Evolutionary conservation across 2,113 vertebrate genomes (phyloP).

Genomic region (Variabilichromis moorii): DNA sequence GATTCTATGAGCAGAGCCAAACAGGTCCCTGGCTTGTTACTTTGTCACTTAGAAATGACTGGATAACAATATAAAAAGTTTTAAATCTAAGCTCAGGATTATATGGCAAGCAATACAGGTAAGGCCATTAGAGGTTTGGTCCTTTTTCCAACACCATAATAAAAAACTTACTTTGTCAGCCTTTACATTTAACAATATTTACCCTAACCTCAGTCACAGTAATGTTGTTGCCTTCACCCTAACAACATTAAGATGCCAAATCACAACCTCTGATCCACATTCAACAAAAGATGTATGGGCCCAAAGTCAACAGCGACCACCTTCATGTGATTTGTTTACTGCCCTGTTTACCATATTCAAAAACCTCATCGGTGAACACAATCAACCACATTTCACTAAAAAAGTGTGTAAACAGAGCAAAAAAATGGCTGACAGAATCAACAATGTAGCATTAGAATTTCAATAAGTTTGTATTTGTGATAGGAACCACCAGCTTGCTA

Average conservation of each 20-base stretch:
- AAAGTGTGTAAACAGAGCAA: neutral
- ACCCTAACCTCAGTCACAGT: neutral
- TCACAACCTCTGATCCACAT: neutral
- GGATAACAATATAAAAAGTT: neutral
- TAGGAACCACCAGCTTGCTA: neutral
- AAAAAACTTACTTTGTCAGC: neutral
- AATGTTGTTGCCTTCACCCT: neutral
- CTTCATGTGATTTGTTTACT: neutral
- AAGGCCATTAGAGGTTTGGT: neutral
- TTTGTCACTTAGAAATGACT: neutral
- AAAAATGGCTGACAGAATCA: neutral
- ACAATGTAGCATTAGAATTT: neutral
- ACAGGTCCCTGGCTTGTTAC: neutral
- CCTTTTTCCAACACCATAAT: neutral
- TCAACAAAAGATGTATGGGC: neutral
- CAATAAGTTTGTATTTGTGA: neutral
- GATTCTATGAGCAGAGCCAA: neutral
- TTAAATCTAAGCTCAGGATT: neutral
- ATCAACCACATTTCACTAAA: neutral
- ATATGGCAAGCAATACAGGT: neutral
- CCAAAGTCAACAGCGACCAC: neutral
- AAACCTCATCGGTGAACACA: neutral
- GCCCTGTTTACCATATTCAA: neutral
- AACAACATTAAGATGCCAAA: neutral
- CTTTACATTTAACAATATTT: neutral